A percentile compares a stretch with the other conserved stretches of the same genome.
Conservation (phyloP, 2,797 vertebrate species). For the Thripadectes ignobilis region DNA sequence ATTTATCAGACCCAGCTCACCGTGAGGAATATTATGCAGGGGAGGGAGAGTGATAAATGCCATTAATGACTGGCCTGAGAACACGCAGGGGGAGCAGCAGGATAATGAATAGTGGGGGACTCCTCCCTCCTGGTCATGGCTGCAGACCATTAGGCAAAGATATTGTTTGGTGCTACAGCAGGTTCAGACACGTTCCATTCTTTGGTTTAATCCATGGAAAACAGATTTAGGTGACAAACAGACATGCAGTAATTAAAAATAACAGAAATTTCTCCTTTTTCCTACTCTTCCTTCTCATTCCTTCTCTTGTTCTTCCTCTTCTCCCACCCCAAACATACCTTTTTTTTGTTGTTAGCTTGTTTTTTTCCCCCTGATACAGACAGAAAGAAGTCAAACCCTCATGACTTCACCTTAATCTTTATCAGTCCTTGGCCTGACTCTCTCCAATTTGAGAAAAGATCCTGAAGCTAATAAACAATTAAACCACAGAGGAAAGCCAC, state of each 20-base stretch:
- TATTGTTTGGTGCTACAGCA: neutral
- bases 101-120: neutral
- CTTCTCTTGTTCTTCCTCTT: neutral
- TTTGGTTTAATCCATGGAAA: neutral
- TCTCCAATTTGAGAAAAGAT: constrained; percentile 8
- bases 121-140: constrained; percentile 7
- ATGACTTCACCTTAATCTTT: neutral
- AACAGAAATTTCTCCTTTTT: neutral
- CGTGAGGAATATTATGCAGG: neutral
- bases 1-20: constrained; percentile 14
- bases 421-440: neutral
- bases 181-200: neutral
- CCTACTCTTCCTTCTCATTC: neutral
- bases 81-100: rapidly evolving
- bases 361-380: neutral
- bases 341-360: neutral
- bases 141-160: neutral
- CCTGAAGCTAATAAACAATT: neutral
- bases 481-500: constrained; percentile 22
- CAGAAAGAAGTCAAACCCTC: neutral
- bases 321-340: neutral
- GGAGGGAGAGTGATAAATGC: constrained; percentile 25
- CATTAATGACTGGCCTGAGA: constrained; percentile 9
- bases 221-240: neutral
- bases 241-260: neutral